A percentile compares a stretch with the other conserved stretches of the same genome.
These are phyloP conservation scores for Hyperoodon ampullatus DNA, from an alignment of 2,113 vertebrate genomes.

Conservation along the genomic window DNA sequence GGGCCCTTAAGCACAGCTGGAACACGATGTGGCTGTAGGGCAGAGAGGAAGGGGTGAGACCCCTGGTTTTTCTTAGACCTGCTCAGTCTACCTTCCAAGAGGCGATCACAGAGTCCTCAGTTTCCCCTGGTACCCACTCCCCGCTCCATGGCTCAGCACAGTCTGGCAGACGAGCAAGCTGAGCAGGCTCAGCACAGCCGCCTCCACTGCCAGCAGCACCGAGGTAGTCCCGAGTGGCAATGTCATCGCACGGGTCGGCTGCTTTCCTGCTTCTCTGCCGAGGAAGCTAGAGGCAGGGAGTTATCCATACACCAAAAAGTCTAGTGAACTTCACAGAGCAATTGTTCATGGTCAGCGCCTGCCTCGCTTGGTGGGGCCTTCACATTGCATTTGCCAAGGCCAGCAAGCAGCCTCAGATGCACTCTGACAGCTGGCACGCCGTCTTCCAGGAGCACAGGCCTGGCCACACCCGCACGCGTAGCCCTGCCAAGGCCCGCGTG, in stretches of 20 bases:
- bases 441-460: slow-evolving; percentile 74
- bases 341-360: slow-evolving; percentile 88
- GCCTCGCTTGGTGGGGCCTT: slow-evolving; percentile 85
- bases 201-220: background rate
- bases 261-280: slow-evolving; percentile 59
- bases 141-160: background rate
- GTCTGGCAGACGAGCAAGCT: background rate
- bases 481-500: background rate
- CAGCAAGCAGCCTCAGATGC: slow-evolving; percentile 84
- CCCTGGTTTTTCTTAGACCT: background rate
- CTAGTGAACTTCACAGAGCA: slow-evolving; percentile 89
- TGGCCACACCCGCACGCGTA: slow-evolving; percentile 73
- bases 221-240: slow-evolving; percentile 5
- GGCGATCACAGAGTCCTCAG: slow-evolving; percentile 9
- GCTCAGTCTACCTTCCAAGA: background rate
- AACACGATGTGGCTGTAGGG: background rate
- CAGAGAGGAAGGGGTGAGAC: background rate
- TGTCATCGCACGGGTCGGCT: slow-evolving; percentile 42
- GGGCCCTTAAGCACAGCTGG: background rate
- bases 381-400: slow-evolving; percentile 87
- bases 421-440: slow-evolving; percentile 83
- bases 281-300: slow-evolving; percentile 64
- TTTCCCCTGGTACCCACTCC: background rate
- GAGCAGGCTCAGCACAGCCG: background rate
- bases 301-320: slow-evolving; percentile 85